Percentiles rank a stretch among this genome's conserved stretches.
phyloP scores from a whole-genome alignment of 2,888 invertebrate genomes.

The Amphipoea oculea region DNA sequence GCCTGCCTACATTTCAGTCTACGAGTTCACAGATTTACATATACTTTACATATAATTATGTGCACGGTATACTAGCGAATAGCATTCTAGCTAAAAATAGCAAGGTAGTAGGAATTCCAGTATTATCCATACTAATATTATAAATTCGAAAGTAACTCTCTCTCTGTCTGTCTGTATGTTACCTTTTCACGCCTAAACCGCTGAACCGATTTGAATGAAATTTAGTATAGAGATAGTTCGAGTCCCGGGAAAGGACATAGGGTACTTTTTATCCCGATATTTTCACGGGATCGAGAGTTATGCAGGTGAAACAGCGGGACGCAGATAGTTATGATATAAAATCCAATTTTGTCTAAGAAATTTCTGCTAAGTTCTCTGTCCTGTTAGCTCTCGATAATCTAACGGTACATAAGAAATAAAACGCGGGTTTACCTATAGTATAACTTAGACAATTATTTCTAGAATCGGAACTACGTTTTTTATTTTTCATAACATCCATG shows the following conservation, averaged over 20 bases:
- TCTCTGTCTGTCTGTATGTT: too few relatives aligned
- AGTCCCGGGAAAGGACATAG: too few relatives aligned
- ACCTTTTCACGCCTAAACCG: too few relatives aligned
- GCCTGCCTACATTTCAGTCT: constrained; percentile 67
- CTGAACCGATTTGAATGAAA: too few relatives aligned
- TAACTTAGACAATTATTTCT: not conserved
- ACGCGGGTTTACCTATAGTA: not conserved
- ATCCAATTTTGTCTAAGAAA: not conserved
- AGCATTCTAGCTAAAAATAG: constrained; percentile 50
- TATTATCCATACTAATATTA: not conserved
- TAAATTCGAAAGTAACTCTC: too few relatives aligned
- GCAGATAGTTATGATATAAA: not conserved
- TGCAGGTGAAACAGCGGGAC: too few relatives aligned
- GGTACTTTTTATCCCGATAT: too few relatives aligned
- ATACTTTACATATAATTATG: constrained; percentile 78
- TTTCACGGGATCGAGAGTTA: too few relatives aligned
- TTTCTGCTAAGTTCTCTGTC: not conserved
- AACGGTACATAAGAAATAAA: not conserved
- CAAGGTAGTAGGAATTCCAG: not conserved
- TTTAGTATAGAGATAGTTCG: too few relatives aligned
- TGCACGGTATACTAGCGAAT: constrained; percentile 53
- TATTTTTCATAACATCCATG: not conserved
- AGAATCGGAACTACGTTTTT: not conserved
- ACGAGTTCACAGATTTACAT: constrained; percentile 75
- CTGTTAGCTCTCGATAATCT: not conserved